Evolutionary conservation across 2,888 invertebrate genomes (phyloP).

Genomic region (Galerucella pusilla): DNA sequence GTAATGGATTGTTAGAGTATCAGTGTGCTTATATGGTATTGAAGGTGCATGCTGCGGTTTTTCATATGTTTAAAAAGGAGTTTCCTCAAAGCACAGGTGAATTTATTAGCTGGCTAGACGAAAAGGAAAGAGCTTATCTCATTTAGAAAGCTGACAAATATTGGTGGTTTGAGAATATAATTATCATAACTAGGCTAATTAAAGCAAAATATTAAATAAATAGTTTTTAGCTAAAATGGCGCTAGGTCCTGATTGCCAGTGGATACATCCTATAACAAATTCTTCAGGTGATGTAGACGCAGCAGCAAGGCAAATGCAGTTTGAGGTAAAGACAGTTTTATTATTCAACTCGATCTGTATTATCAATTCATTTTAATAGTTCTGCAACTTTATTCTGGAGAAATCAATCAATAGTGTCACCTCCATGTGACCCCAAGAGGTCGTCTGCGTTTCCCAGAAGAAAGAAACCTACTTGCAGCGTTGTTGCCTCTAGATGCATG

Average conservation of each 20-base stretch:
- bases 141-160: too few species aligned
- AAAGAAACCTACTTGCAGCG: too few species aligned
- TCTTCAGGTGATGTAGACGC: conserved; percentile 70
- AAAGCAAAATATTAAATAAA: neutral
- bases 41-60: conserved; percentile 75
- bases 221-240: conserved; percentile 40
- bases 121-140: too few species aligned
- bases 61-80: conserved; percentile 71
- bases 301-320: conserved; percentile 69
- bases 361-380: too few species aligned
- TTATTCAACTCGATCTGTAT: neutral
- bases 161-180: too few species aligned
- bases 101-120: conserved; percentile 54
- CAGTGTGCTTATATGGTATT: conserved; percentile 73
- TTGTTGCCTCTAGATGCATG: too few species aligned
- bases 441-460: too few species aligned
- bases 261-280: conserved; percentile 56
- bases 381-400: too few species aligned
- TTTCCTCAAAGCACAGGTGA: conserved; percentile 64
- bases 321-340: conserved; percentile 62
- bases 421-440: too few species aligned
- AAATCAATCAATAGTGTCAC: too few species aligned
- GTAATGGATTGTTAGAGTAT: conserved; percentile 72
- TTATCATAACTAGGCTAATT: too few species aligned
- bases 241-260: conserved; percentile 36